A percentile compares a stretch with the other conserved stretches of the same genome.
Conservation (phyloP, 2,888 invertebrate genomes). For the Agonopterix subpropinquella region DNA sequence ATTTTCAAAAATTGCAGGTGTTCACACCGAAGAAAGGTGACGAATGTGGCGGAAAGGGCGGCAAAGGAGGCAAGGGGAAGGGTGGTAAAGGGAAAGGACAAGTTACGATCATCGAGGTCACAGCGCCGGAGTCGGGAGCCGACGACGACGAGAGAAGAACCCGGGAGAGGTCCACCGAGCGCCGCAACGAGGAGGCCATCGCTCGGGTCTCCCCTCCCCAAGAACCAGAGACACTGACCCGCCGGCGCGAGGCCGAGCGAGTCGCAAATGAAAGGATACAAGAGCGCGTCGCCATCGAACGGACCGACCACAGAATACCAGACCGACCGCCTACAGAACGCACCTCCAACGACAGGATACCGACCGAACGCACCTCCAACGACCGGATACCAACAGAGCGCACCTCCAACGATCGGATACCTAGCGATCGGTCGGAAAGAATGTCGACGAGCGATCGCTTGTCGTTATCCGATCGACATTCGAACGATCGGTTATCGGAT, state of each 20-base stretch:
- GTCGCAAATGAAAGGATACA: conserved; percentile 7
- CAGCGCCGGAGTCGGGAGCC: conserved; percentile 50
- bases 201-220: conserved; percentile 52
- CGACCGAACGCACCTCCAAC: conserved; percentile 15
- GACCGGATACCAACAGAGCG: conserved; percentile 14
- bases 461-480: conserved; percentile 5
- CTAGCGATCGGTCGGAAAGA: conserved; percentile 17
- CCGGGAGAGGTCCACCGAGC: conserved; percentile 47
- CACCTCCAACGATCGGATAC: conserved; percentile 22
- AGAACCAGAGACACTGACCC: conserved; percentile 22
- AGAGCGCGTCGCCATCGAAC: conserved; percentile 16
- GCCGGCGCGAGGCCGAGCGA: conserved; percentile 20
- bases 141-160: conserved; percentile 62
- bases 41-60: conserved; percentile 82
- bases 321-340: conserved; percentile 21
- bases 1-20: conserved; percentile 35
- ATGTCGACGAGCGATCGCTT: conserved; percentile 10
- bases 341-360: conserved; percentile 26
- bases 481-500: conserved; percentile 11
- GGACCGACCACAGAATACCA: conserved; percentile 8
- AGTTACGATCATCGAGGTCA: conserved; percentile 81
- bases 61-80: conserved; percentile 83
- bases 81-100: conserved; percentile 84
- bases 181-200: conserved; percentile 55
- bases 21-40: conserved; percentile 77